A percentile compares a stretch with the other conserved stretches of the same genome.
Evolutionary conservation across 2,113 vertebrate species (phyloP).

Genomic region (Tringa solitaria): DNA sequence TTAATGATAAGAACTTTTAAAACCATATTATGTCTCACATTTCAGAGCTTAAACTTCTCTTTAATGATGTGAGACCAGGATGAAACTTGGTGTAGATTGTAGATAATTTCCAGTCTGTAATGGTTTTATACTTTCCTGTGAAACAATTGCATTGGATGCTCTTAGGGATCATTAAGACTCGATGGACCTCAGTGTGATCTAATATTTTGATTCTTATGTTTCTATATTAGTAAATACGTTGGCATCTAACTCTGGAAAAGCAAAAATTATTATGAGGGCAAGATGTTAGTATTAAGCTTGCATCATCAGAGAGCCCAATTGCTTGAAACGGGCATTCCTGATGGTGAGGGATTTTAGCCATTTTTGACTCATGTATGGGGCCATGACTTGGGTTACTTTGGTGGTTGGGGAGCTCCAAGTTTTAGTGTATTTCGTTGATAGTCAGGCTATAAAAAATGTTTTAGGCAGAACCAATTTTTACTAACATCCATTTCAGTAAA

Average conservation of each 20-base stretch:
- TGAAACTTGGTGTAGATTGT: neutral
- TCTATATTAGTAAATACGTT: neutral
- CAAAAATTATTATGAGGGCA: neutral
- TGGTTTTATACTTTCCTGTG: neutral
- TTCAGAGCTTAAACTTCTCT: neutral
- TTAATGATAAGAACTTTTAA: neutral
- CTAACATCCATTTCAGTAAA: neutral
- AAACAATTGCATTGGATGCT: neutral
- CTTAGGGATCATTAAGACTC: neutral
- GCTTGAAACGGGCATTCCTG: neutral
- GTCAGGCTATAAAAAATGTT: neutral
- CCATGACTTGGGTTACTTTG: neutral
- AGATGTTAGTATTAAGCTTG: neutral
- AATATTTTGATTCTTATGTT: neutral
- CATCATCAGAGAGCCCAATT: neutral
- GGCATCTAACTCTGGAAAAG: neutral
- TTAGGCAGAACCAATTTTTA: neutral
- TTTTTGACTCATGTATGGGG: neutral
- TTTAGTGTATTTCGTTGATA: neutral
- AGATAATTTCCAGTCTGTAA: neutral
- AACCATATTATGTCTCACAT: neutral
- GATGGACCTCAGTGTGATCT: neutral
- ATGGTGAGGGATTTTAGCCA: neutral
- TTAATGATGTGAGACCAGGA: neutral
- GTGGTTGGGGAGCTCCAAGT: neutral